These are phyloP conservation scores for Sebastes schlegelii DNA, from an alignment of 2,113 vertebrate genomes.

Conservation along the genomic window DNA sequence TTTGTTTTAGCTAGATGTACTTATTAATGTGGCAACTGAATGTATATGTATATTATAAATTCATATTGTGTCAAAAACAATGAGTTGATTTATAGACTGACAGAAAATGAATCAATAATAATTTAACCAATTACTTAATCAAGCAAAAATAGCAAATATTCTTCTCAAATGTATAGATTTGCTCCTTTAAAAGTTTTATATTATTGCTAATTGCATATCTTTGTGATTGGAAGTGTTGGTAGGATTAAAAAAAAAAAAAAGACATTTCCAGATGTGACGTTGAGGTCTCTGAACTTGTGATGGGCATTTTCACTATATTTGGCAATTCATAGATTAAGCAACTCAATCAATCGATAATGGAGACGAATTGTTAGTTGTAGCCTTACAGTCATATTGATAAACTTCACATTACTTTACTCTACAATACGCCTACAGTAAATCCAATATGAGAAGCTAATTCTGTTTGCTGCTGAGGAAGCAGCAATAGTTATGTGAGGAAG, in stretches of 20 bases:
- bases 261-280: not conserved
- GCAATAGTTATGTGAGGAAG: not conserved
- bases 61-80: not conserved
- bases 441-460: not conserved
- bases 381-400: not conserved
- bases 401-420: not conserved
- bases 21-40: not conserved
- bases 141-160: not conserved
- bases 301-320: not conserved
- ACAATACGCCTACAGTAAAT: not conserved
- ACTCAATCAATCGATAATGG: not conserved
- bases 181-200: not conserved
- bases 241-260: not conserved
- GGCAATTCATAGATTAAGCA: not conserved
- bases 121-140: not conserved
- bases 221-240: not conserved
- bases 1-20: not conserved
- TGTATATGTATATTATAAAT: not conserved
- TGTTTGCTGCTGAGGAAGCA: not conserved
- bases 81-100: not conserved
- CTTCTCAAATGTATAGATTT: not conserved
- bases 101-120: not conserved
- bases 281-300: not conserved
- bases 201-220: not conserved
- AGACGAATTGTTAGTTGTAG: not conserved